These are phyloP conservation scores for Pelecanus crispus DNA, from an alignment of 2,113 vertebrate species.

Conservation along the genomic window DNA sequence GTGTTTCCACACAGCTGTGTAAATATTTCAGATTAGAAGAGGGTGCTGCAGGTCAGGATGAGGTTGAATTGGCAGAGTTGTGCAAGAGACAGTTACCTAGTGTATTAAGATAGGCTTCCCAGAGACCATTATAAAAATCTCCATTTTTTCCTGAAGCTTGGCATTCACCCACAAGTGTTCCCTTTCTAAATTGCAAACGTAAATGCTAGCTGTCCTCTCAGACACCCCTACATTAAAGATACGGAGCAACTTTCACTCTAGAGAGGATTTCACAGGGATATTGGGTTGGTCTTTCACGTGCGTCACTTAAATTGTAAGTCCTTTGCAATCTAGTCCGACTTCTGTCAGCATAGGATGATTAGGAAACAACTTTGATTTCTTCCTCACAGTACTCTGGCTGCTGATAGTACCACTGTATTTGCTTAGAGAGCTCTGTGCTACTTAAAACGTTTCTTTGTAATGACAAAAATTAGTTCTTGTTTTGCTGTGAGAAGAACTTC, in stretches of 20 bases:
- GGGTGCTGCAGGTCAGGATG: neutral
- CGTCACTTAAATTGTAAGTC: neutral
- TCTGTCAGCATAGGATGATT: neutral
- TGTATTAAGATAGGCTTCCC: neutral
- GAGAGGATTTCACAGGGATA: neutral
- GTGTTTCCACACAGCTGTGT: neutral
- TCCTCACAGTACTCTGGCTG: neutral
- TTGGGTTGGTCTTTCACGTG: neutral
- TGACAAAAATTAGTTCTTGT: neutral
- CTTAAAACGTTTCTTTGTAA: neutral
- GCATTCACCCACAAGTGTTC: neutral
- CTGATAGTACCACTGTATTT: neutral
- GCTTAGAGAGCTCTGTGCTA: neutral
- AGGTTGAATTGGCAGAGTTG: neutral
- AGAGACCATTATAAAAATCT: neutral
- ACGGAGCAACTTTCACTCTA: neutral
- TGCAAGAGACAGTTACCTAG: neutral
- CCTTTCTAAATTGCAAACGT: neutral
- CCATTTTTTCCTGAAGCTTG: neutral
- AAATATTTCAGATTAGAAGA: constrained; percentile 3
- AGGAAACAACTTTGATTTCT: neutral
- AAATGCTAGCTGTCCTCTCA: neutral
- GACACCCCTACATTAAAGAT: neutral
- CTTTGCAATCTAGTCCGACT: neutral
- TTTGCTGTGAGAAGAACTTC: neutral